Conservation (phyloP, 2,797 vertebrate species). For the Bradypus variegatus region DNA sequence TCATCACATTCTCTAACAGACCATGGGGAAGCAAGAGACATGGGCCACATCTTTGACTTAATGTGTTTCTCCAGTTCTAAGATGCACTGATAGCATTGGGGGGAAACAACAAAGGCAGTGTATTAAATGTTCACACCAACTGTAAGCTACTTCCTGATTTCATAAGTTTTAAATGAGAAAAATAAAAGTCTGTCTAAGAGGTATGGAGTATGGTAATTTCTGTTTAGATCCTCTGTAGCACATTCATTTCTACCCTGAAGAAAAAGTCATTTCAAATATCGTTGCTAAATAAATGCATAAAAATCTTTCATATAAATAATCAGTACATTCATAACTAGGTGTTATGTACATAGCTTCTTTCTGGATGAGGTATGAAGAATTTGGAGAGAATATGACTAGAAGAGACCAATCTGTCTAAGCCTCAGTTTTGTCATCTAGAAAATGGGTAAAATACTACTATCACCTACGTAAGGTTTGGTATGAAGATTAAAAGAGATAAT, state of each 20-base stretch:
- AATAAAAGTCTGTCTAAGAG: background rate
- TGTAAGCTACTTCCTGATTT: background rate
- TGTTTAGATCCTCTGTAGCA: background rate
- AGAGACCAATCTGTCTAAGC: background rate
- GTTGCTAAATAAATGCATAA: background rate
- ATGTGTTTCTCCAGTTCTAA: background rate
- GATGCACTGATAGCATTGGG: background rate
- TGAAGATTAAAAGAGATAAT: slow-evolving; percentile 6
- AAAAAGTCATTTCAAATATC: background rate
- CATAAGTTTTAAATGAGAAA: background rate
- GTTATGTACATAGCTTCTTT: slow-evolving; percentile 10
- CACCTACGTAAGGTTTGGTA: background rate
- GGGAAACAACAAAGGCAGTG: background rate
- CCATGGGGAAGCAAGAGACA: background rate
- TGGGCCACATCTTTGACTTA: background rate
- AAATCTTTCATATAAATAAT: background rate
- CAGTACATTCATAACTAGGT: background rate
- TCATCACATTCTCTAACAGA: slow-evolving; percentile 46
- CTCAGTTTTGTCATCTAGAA: background rate
- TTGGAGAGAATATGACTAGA: background rate
- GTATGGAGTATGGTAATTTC: background rate
- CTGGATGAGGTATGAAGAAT: background rate
- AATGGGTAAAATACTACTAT: background rate
- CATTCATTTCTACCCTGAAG: background rate
- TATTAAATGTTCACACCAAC: background rate